phyloP scores from a whole-genome alignment of 23 tunicate genomes.

The Phallusia fumigata region DNA sequence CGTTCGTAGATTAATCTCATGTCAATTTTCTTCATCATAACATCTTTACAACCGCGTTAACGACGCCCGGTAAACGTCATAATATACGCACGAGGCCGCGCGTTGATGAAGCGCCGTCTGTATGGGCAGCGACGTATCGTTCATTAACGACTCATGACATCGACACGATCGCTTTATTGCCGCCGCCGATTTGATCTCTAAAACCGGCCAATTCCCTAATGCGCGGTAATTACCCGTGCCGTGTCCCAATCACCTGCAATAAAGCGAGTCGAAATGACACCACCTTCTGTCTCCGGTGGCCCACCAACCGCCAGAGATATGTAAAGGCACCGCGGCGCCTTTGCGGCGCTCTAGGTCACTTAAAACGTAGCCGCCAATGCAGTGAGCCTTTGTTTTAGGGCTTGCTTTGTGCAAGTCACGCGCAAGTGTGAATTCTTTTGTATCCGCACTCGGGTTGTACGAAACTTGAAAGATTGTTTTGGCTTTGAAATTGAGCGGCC shows the following conservation, averaged over 20 bases:
- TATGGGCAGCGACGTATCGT: background rate
- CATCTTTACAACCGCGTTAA: background rate
- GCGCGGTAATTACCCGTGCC: background rate
- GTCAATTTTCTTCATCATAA: background rate
- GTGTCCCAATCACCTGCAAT: background rate
- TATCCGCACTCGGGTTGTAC: background rate
- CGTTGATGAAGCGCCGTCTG: background rate
- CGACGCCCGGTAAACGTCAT: too few species aligned
- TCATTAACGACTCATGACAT: conserved; percentile 1
- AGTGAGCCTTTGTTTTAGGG: background rate
- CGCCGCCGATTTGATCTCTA: conserved; percentile 14
- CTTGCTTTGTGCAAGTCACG: background rate
- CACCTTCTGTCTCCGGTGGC: background rate
- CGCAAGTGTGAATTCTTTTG: conserved; percentile 4
- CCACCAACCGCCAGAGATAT: background rate
- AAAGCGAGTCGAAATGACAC: background rate
- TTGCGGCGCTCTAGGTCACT: background rate
- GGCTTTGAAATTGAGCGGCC: too few species aligned
- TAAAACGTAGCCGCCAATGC: background rate
- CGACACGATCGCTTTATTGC: background rate
- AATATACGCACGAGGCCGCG: background rate
- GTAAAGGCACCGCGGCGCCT: background rate
- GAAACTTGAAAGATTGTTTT: too few species aligned
- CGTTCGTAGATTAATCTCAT: background rate
- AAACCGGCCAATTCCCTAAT: conserved; percentile 3